Base-by-base conservation (phyloP, 37 sponge, comb jelly and placozoan genomes). In the Tethya wilhelma region DNA sequence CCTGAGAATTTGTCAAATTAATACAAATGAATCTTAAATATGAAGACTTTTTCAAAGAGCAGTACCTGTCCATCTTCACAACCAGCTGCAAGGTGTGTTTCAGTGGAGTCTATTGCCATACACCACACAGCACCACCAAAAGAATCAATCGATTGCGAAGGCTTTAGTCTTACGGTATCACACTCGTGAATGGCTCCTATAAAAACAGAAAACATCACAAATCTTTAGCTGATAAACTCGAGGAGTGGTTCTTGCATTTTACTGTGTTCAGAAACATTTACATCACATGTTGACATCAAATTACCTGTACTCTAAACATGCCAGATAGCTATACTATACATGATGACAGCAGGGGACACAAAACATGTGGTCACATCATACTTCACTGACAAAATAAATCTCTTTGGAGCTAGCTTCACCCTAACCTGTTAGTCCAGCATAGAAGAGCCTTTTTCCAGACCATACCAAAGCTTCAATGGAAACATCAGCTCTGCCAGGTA, bases 81-180 rank as follows among this genome's bases (percentile, higher is more conserved):
- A 2, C 95, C 95, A 67, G 66, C 89, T 44, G 91, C 95, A 28
- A 94, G 39, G 25, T 32, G 20, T 14, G 49, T 1, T 31, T 39
- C 37, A 26, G 40, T 43, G 12, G 66, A 11, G 43, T 44, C 75
- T 20, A 45, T 39, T 37, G 44, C 74, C 67, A 87, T 64, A n/a
- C 91, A 94, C 91, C 95, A 94, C 22, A 94, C 67, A 34, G 94
- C 79, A 19, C 82, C 84, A 20, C 84, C 88, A 39, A 20, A 29
- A 3, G 36, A 46, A 31, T 90, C 80, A 1, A 67, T 20, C 19
- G 69, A 45, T 31, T 34, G 38, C 0, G 41, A 19, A 14, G 80
- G 89, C 26, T 30, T 58, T 40, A 84, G 49, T 2, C 38, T 38
- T 56, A 34, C 53, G 6, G 78, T 22, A 34, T 87, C 81, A 92